Percentiles rank a stretch among this genome's conserved stretches.
phyloP scores from a whole-genome alignment of 2,888 invertebrate species.

The Latheticus oryzae region DNA sequence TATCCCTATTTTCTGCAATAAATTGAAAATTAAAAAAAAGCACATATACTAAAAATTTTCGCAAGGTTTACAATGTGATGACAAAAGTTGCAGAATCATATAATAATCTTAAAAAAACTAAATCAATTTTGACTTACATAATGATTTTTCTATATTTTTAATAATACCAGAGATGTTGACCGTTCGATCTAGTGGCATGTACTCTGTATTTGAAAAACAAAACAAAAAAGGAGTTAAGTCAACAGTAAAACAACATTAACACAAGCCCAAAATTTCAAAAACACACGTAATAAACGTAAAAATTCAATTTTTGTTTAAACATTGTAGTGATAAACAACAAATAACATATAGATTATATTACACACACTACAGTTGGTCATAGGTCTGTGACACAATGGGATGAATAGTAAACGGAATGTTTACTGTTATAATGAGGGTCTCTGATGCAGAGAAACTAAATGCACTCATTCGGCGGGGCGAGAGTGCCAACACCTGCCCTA shows the following conservation, averaged over 20 bases:
- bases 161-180: no score
- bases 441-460: conserved; percentile 62
- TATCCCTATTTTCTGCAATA: no score
- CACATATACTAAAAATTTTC: no score
- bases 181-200: no score
- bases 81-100: no score
- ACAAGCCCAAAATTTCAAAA: conserved; percentile 57
- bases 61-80: no score
- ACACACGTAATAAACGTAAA: conserved; percentile 48
- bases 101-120: no score
- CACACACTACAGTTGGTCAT: conserved; percentile 55
- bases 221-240: conserved; percentile 47
- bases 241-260: conserved; percentile 55
- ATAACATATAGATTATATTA: conserved; percentile 58
- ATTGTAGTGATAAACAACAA: conserved; percentile 60
- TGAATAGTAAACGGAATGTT: conserved; percentile 54
- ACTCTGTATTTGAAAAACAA: conserved; percentile 30
- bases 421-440: conserved; percentile 50
- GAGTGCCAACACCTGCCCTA: conserved; percentile 72
- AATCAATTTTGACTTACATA: no score
- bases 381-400: conserved; percentile 42
- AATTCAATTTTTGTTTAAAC: conserved; percentile 46
- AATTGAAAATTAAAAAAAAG: no score
- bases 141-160: no score
- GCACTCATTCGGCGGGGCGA: conserved; percentile 62